Evolutionary conservation across 2,113 vertebrate genomes (phyloP).

Genomic region (Seriola dumerili): DNA sequence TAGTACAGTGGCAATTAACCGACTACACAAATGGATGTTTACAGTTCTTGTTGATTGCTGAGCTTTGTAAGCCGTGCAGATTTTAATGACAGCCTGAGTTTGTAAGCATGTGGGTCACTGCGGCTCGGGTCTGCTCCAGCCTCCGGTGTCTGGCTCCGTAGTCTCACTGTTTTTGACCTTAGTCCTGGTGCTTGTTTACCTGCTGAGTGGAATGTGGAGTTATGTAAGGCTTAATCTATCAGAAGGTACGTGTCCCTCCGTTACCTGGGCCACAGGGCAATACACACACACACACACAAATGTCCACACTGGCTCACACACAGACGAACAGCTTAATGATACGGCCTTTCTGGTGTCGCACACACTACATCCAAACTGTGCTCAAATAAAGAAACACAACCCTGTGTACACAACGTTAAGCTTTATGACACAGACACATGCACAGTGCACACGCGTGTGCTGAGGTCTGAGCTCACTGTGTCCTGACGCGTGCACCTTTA

Average conservation of each 20-base stretch:
- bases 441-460: not conserved
- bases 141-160: slow-evolving; percentile 27
- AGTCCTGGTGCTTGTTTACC: slow-evolving; percentile 72
- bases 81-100: slow-evolving; percentile 48
- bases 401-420: slow-evolving; percentile 17
- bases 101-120: slow-evolving; percentile 46
- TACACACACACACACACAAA: slow-evolving; percentile 35
- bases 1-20: slow-evolving; percentile 31
- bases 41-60: slow-evolving; percentile 32
- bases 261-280: slow-evolving; percentile 60
- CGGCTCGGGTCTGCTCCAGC: slow-evolving; percentile 30
- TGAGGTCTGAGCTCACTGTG: slow-evolving; percentile 20
- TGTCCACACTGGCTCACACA: slow-evolving; percentile 11
- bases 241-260: slow-evolving; percentile 56
- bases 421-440: slow-evolving; percentile 20
- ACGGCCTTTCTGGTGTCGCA: slow-evolving; percentile 6
- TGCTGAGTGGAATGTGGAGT: slow-evolving; percentile 65
- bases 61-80: slow-evolving; percentile 41
- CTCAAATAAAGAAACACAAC: slow-evolving; percentile 26
- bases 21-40: slow-evolving; percentile 48
- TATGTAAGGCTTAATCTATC: slow-evolving; percentile 74
- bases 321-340: slow-evolving; percentile 48
- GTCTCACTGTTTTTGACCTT: slow-evolving; percentile 49
- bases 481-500: slow-evolving; percentile 46
- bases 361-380: not conserved